Conservation (phyloP, 2,797 vertebrate species). For the Gymnocypris eckloni region DNA sequence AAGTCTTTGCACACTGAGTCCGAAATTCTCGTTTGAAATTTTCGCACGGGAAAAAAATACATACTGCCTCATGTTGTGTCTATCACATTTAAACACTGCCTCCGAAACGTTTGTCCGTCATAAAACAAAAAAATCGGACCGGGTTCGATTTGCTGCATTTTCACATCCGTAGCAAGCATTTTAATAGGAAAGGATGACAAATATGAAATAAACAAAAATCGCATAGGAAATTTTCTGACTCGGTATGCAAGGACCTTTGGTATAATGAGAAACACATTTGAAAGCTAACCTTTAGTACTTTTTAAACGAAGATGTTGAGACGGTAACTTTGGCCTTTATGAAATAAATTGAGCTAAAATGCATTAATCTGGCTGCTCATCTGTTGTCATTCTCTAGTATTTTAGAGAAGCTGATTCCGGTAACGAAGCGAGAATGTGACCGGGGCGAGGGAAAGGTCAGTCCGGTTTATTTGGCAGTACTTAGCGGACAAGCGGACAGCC, state of each 20-base stretch:
- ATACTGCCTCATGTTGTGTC: too few relatives aligned
- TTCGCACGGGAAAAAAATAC: too few relatives aligned
- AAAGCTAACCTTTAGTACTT: slow-evolving; percentile 7
- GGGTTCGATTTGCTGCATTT: too few relatives aligned
- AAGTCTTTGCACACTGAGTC: too few relatives aligned
- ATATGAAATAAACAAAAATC: too few relatives aligned
- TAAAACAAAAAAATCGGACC: too few relatives aligned
- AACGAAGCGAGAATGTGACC: slow-evolving; percentile 83
- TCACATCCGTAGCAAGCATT: too few relatives aligned
- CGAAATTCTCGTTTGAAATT: too few relatives aligned
- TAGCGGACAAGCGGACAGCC: slow-evolving; percentile 70
- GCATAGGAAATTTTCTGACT: too few relatives aligned
- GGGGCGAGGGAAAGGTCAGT: slow-evolving; percentile 82
- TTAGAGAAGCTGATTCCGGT: slow-evolving; percentile 82
- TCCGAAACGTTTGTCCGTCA: too few relatives aligned
- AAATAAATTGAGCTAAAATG: not conserved
- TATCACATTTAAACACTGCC: too few relatives aligned
- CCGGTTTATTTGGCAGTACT: slow-evolving; percentile 88
- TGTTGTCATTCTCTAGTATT: slow-evolving; percentile 72
- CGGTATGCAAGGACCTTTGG: not conserved
- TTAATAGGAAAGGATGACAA: too few relatives aligned
- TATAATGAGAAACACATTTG: not conserved
- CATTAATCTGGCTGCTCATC: not conserved
- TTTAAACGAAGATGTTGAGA: not conserved
- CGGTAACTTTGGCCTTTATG: not conserved